Conservation (phyloP, 2,888 invertebrate genomes). For the Julus scanicus region DNA sequence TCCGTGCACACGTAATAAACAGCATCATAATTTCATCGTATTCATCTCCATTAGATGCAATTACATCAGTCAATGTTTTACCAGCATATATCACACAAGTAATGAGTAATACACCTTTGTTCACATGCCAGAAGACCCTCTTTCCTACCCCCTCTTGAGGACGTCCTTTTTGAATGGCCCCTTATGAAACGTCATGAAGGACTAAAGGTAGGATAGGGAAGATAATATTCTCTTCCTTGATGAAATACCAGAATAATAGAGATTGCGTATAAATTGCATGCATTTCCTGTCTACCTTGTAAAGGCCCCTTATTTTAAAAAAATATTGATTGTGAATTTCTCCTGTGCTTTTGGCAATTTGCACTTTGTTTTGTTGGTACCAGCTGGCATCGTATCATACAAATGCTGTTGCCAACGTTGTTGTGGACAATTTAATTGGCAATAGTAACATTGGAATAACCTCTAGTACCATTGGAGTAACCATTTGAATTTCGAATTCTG, state of each 20-base stretch:
- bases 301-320: not conserved
- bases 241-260: not conserved
- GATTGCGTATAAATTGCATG: not conserved
- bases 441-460: not conserved
- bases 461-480: not conserved
- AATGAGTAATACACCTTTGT: too few species aligned
- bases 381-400: not conserved
- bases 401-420: not conserved
- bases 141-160: too few species aligned
- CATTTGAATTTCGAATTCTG: not conserved
- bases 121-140: too few species aligned
- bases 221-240: not conserved
- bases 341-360: not conserved
- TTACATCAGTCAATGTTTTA: too few species aligned
- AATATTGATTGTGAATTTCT: not conserved
- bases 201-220: not conserved
- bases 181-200: not conserved
- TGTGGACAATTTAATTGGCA: not conserved
- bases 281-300: not conserved
- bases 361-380: not conserved
- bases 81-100: too few species aligned
- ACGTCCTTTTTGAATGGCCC: too few species aligned
- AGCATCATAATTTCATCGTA: too few species aligned
- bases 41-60: too few species aligned
- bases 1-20: too few species aligned